These are phyloP conservation scores for Dynastes hyllus DNA, from an alignment of 2,888 invertebrate genomes.

Conservation along the genomic window DNA sequence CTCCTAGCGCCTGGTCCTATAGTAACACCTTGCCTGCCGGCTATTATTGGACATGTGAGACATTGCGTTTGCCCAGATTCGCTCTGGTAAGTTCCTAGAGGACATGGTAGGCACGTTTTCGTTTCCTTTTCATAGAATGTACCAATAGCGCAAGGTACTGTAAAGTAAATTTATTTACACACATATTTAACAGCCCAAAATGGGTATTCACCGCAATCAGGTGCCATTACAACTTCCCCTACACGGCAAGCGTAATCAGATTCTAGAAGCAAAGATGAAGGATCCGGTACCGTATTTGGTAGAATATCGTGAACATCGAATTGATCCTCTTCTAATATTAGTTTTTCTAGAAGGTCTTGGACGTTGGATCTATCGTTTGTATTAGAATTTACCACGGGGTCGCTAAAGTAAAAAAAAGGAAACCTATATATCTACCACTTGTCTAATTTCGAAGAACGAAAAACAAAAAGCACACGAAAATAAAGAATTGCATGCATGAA, in stretches of 20 bases:
- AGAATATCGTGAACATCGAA: conserved; percentile 94
- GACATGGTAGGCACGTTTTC: conserved; percentile 87
- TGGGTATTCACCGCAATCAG: conserved; percentile 86
- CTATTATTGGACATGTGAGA: conserved; percentile 90
- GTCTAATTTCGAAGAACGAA: conserved; percentile 4
- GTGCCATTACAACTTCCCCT: conserved; percentile 95
- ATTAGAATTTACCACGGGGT: conserved; percentile 90
- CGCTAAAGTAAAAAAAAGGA: conserved; percentile 73
- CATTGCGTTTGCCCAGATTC: conserved; percentile 93
- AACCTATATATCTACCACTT: not conserved
- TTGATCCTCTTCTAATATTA: conserved; percentile 94
- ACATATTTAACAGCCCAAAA: not conserved
- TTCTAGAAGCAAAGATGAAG: conserved; percentile 88
- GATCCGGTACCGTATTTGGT: conserved; percentile 95
- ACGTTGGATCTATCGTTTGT: conserved; percentile 91
- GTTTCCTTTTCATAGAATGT: conserved; percentile 87
- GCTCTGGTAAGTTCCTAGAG: conserved; percentile 94
- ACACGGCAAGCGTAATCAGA: conserved; percentile 95
- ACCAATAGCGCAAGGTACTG: conserved; percentile 93
- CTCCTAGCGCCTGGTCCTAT: conserved; percentile 90
- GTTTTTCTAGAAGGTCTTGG: conserved; percentile 87
- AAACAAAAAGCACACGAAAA: not conserved
- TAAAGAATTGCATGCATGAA: conserved; percentile 35
- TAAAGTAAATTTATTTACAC: conserved; percentile 55
- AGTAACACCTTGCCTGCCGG: conserved; percentile 92